These are phyloP conservation scores for Nyctalus aviator DNA, from an alignment of 2,797 vertebrate species.

Conservation along the genomic window DNA sequence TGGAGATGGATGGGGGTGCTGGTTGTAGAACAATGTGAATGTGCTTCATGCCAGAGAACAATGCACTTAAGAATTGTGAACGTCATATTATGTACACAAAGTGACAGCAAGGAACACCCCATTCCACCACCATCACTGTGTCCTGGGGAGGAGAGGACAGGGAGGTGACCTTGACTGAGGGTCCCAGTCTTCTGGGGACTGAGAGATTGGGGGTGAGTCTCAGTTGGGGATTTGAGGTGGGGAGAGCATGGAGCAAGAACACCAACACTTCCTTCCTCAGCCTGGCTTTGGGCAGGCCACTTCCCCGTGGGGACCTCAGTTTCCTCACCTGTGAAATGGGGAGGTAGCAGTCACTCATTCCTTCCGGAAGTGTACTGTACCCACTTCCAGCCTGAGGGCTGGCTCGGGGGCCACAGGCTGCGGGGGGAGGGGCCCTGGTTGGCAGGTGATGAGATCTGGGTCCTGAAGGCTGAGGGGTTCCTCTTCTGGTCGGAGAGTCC, in stretches of 20 bases:
- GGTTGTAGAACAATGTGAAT: no score
- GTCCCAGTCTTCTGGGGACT: neutral
- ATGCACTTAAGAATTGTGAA: neutral
- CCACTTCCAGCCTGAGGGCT: neutral
- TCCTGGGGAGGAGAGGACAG: neutral
- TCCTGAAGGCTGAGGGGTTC: neutral
- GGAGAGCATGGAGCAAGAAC: no score
- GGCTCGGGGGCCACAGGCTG: neutral
- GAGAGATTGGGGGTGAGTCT: neutral
- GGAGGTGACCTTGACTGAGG: neutral
- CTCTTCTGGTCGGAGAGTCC: neutral
- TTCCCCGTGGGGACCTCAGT: no score
- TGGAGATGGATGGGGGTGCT: neutral
- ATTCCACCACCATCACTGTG: neutral
- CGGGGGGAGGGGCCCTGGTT: neutral
- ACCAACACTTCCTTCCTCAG: neutral
- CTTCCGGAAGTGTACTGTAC: neutral
- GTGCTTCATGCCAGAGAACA: neutral
- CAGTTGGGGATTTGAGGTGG: neutral
- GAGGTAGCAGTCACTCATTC: neutral
- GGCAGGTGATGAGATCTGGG: neutral
- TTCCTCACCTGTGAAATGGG: constrained; percentile 9
- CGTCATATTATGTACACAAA: neutral
- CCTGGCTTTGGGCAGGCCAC: no score
- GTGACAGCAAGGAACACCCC: neutral